Conservation (phyloP, 1,140 invertebrate genomes). For the Gryllus bimaculatus region DNA sequence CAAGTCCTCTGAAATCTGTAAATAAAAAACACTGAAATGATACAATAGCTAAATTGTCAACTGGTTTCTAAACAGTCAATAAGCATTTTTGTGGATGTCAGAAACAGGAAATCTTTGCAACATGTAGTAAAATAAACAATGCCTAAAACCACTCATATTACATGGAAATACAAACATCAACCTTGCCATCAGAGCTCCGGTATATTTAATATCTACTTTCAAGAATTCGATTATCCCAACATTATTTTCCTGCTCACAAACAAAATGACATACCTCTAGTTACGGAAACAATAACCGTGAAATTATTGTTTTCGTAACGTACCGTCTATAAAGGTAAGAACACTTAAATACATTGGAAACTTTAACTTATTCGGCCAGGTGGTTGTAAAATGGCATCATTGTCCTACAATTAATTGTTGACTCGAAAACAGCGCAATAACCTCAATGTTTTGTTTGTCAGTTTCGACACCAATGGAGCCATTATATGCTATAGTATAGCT, state of each 20-base stretch:
- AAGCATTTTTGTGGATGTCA: too few relatives aligned
- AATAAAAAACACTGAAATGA: background rate
- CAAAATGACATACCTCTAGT: background rate
- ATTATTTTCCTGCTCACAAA: background rate
- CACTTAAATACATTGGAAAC: slow-evolving; percentile 1
- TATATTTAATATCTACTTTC: background rate
- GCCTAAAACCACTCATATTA: too few relatives aligned
- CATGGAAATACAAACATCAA: too few relatives aligned
- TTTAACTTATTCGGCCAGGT: slow-evolving; percentile 4
- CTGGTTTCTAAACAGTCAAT: too few relatives aligned
- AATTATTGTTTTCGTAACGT: slow-evolving; percentile 5
- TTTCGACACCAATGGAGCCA: too few relatives aligned
- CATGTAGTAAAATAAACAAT: too few relatives aligned
- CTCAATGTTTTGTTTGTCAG: background rate
- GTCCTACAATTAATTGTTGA: slow-evolving; percentile 5
- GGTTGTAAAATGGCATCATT: background rate
- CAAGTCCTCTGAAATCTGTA: background rate
- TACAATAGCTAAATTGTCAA: too few relatives aligned
- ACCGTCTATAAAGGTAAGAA: background rate
- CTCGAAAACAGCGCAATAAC: background rate
- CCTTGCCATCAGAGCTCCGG: too few relatives aligned
- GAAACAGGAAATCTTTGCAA: too few relatives aligned
- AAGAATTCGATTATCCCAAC: background rate
- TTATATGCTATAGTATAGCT: too few relatives aligned
- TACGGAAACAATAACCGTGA: slow-evolving; percentile 4